Conservation (phyloP, 92 coral and sea anemone genomes). For the Virgularia gustaviana region DNA sequence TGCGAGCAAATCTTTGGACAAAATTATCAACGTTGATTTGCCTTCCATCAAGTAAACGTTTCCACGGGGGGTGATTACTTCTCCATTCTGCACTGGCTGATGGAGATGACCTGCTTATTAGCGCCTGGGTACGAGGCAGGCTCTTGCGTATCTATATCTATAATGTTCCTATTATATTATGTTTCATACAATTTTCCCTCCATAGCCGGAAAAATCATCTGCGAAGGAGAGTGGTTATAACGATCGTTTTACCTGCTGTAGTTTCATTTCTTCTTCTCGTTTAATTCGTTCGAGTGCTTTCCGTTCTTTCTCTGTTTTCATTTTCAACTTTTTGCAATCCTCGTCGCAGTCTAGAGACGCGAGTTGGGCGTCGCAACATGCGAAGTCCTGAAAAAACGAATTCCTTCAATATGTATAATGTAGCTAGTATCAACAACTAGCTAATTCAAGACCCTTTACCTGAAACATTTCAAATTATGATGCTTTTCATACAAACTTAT, state of each 20-base stretch:
- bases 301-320: slow-evolving; percentile 55
- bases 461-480: too few relatives aligned
- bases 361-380: slow-evolving; percentile 62
- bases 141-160: not conserved
- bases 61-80: too few relatives aligned
- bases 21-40: too few relatives aligned
- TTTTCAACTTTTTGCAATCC: slow-evolving; percentile 52
- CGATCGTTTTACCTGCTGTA: slow-evolving; percentile 57
- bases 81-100: not conserved
- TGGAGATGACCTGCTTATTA: not conserved
- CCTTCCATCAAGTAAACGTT: too few relatives aligned
- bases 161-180: too few relatives aligned
- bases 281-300: slow-evolving; percentile 57
- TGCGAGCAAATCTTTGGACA: too few relatives aligned
- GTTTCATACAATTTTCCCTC: too few relatives aligned
- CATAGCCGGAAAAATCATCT: too few relatives aligned
- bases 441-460: too few relatives aligned
- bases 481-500: too few relatives aligned
- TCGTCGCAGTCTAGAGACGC: slow-evolving; percentile 74
- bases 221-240: not conserved
- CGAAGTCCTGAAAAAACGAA: slow-evolving; percentile 93
- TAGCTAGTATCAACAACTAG: too few relatives aligned
- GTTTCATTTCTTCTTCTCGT: slow-evolving; percentile 65
- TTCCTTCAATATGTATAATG: too few relatives aligned
- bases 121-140: not conserved